phyloP scores from a whole-genome alignment of 64 coral and sea anemone genomes.

The Acropora yongei region DNA sequence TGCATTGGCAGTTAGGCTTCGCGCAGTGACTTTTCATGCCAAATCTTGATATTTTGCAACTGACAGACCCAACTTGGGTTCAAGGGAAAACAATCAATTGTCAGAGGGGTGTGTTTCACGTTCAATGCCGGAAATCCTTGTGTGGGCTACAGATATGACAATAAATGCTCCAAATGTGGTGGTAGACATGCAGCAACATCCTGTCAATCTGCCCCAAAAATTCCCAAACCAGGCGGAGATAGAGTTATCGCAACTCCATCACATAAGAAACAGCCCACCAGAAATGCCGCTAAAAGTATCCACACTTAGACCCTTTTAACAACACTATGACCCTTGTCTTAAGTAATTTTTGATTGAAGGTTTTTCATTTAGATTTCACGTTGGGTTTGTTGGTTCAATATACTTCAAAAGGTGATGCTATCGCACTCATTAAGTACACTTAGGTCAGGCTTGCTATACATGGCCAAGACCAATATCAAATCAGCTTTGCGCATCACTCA shows the following conservation, averaged over 20 bases:
- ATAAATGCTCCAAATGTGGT: neutral
- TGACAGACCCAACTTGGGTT: neutral
- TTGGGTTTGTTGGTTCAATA: neutral
- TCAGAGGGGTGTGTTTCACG: slow-evolving; percentile 17
- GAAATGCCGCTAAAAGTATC: neutral
- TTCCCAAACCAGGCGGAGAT: too few relatives aligned
- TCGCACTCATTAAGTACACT: neutral
- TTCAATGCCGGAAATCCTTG: slow-evolving; percentile 16
- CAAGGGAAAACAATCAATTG: slow-evolving; percentile 12
- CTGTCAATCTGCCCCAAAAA: too few relatives aligned
- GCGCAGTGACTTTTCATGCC: slow-evolving; percentile 26
- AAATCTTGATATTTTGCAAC: neutral
- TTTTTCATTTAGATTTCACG: neutral
- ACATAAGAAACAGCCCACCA: neutral
- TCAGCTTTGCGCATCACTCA: slow-evolving; percentile 31
- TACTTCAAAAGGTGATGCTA: neutral
- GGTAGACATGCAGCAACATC: too few relatives aligned
- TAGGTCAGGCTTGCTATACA: neutral
- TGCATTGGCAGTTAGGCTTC: slow-evolving; percentile 31
- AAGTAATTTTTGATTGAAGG: neutral
- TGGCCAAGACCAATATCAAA: neutral
- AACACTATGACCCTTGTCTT: neutral
- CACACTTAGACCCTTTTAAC: neutral
- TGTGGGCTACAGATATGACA: slow-evolving; percentile 11
- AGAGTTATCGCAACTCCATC: too few relatives aligned